These are phyloP conservation scores for Deilephila porcellus DNA, from an alignment of 2,888 invertebrate genomes.

Conservation along the genomic window DNA sequence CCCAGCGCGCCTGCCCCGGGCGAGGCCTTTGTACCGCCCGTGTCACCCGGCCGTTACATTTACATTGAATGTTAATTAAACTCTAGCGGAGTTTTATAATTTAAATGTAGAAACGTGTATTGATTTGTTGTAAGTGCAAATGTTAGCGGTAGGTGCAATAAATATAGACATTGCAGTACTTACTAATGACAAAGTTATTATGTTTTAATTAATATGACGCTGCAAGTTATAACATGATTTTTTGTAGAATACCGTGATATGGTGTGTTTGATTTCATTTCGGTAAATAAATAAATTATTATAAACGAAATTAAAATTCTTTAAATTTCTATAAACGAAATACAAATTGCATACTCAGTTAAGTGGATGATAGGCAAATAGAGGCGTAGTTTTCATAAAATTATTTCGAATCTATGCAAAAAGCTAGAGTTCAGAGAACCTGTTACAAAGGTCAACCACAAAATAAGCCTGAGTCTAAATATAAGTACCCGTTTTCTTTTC, in stretches of 20 bases:
- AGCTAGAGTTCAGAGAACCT: not conserved
- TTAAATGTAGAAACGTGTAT: too few species aligned
- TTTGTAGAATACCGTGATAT: too few species aligned
- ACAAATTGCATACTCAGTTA: not conserved
- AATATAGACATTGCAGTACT: too few species aligned
- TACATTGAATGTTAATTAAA: not conserved
- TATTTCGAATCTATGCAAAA: slow-evolving; percentile 12
- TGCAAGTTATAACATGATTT: too few species aligned
- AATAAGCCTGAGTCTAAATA: slow-evolving; percentile 40
- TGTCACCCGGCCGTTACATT: slow-evolving; percentile 1
- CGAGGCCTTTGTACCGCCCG: slow-evolving; percentile 13
- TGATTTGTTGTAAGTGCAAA: too few species aligned
- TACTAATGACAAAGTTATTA: too few species aligned
- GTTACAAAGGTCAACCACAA: slow-evolving; percentile 26
- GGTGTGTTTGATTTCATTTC: too few species aligned
- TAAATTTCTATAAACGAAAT: not conserved
- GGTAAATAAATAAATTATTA: too few species aligned
- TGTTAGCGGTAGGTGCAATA: too few species aligned
- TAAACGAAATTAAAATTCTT: too few species aligned
- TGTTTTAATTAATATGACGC: too few species aligned
- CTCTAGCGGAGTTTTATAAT: not conserved
- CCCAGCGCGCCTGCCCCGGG: slow-evolving; percentile 20
- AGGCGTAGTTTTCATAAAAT: not conserved
- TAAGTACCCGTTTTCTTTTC: slow-evolving; percentile 51
- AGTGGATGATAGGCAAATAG: not conserved